These are phyloP conservation scores for Phymastichus coffea DNA, from an alignment of 1,140 invertebrate genomes.

Conservation along the genomic window DNA sequence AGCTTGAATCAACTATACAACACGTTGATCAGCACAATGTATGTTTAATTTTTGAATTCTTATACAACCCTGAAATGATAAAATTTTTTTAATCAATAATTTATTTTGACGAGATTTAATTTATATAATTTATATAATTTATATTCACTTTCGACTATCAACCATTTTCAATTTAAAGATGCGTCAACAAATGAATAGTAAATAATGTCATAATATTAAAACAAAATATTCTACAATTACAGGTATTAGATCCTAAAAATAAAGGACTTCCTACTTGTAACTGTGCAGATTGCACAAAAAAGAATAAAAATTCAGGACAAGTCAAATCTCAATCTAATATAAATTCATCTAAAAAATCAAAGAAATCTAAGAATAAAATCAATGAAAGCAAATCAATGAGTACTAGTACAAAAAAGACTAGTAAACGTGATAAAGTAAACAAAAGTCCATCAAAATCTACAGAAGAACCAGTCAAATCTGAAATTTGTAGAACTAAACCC, in stretches of 20 bases:
- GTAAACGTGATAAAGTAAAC: conserved; percentile 12
- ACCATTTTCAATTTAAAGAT: too few species aligned
- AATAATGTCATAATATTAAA: too few species aligned
- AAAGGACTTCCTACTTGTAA: conserved; percentile 48
- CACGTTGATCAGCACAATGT: conserved; percentile 51
- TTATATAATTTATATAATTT: conserved; percentile 1
- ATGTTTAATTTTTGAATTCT: too few species aligned
- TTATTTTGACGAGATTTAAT: background rate
- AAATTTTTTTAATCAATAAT: background rate
- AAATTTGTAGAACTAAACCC: background rate
- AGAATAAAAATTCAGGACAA: conserved; percentile 34
- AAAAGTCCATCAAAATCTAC: background rate
- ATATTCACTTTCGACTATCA: conserved; percentile 19
- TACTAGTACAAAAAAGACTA: conserved; percentile 7
- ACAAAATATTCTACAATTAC: conserved; percentile 45
- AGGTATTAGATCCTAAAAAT: conserved; percentile 52
- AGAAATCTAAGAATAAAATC: conserved; percentile 32
- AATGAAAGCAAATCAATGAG: conserved; percentile 17
- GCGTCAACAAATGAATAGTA: too few species aligned
- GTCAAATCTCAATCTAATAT: conserved; percentile 24
- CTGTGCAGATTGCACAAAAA: conserved; percentile 49
- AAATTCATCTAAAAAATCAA: conserved; percentile 30
- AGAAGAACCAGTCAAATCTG: background rate
- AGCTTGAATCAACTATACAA: conserved; percentile 42
- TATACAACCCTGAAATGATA: too few species aligned